phyloP scores from a whole-genome alignment of 2,113 vertebrate species.

The Psittacus erithacus region DNA sequence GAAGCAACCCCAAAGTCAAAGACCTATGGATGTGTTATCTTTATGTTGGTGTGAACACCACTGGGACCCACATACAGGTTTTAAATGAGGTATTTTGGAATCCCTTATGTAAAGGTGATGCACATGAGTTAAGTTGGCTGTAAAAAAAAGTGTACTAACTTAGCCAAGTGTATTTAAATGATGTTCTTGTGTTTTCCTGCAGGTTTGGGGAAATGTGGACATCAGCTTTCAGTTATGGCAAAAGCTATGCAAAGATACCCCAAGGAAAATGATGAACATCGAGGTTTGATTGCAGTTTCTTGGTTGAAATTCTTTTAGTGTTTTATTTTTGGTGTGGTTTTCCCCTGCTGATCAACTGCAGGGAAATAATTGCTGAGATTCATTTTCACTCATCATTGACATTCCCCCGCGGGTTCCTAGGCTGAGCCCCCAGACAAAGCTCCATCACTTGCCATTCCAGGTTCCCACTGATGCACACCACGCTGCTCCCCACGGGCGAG shows the following conservation, averaged over 20 bases:
- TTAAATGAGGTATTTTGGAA: background rate
- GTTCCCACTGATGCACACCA: background rate
- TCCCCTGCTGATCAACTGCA: background rate
- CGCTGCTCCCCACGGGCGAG: no score
- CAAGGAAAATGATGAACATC: rapidly evolving
- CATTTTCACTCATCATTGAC: background rate
- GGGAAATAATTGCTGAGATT: background rate
- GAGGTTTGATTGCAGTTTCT: background rate
- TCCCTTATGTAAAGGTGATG: background rate
- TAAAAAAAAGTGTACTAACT: rapidly evolving
- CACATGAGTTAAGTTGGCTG: rapidly evolving
- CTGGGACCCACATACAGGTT: rapidly evolving
- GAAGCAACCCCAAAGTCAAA: background rate
- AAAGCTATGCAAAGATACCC: background rate
- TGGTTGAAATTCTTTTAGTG: background rate
- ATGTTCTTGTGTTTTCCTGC: rapidly evolving
- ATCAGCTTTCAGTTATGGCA: rapidly evolving
- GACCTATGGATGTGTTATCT: rapidly evolving
- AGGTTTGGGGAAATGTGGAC: background rate
- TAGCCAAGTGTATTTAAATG: background rate
- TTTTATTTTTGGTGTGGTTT: background rate
- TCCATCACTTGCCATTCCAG: background rate
- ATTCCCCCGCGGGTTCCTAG: rapidly evolving
- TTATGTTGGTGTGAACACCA: rapidly evolving
- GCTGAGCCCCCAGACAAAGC: background rate